phyloP scores from a whole-genome alignment of 1,140 invertebrate species.

The Phenacoccus solenopsis region DNA sequence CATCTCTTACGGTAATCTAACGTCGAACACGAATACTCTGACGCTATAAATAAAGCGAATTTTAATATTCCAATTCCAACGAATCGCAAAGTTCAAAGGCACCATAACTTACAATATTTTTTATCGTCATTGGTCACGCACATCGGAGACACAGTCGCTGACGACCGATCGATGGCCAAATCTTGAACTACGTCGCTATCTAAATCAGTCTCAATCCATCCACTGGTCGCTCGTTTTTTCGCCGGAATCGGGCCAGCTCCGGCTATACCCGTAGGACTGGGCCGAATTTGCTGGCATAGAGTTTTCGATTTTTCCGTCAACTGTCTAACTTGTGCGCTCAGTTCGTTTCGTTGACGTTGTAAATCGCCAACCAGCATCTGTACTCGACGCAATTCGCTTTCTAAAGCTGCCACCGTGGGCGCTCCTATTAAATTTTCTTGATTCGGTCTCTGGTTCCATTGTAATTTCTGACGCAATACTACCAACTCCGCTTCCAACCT shows the following conservation, averaged over 20 bases:
- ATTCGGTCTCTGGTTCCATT: constrained; percentile 31
- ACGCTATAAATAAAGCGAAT: background rate
- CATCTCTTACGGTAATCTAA: background rate
- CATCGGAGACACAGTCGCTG: background rate
- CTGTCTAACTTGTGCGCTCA: constrained; percentile 66
- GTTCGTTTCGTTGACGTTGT: constrained; percentile 64
- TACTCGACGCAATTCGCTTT: constrained; percentile 66
- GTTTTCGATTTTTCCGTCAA: constrained; percentile 59
- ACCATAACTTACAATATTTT: background rate
- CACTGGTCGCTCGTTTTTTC: constrained; percentile 31
- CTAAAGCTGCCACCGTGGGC: constrained; percentile 49
- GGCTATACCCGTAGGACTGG: constrained; percentile 35
- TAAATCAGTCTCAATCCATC: constrained; percentile 81
- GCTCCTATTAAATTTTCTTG: constrained; percentile 23
- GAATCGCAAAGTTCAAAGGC: too few relatives aligned
- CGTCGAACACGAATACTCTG: background rate
- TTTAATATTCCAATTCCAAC: background rate
- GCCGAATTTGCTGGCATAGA: constrained; percentile 39
- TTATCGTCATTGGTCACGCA: background rate
- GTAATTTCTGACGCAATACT: constrained; percentile 67
- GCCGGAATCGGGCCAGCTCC: constrained; percentile 32
- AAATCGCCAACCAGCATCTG: constrained; percentile 72
- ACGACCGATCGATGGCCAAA: background rate
- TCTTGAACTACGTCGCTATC: constrained; percentile 54
- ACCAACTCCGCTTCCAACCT: constrained; percentile 75